Conservation (phyloP, 2,888 invertebrate species). For the Drosophila buzzatii region DNA sequence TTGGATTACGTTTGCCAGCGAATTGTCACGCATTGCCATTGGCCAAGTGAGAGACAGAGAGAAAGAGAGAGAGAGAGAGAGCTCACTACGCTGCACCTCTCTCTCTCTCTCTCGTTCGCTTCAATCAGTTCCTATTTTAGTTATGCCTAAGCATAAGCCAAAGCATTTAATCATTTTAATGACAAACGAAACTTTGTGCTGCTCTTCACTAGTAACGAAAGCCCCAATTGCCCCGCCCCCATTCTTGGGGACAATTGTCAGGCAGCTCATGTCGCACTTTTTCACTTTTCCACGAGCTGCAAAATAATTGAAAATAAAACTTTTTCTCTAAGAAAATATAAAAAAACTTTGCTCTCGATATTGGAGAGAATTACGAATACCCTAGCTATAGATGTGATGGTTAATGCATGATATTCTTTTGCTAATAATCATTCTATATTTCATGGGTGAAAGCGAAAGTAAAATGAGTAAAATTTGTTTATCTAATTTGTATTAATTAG, state of each 20-base stretch:
- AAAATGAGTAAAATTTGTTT: no score
- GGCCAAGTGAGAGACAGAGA: constrained; percentile 3
- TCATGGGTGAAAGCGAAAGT: no score
- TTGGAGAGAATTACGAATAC: background rate
- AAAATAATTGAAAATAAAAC: constrained; percentile 19
- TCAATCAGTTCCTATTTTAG: constrained; percentile 63
- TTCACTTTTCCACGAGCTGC: constrained; percentile 29
- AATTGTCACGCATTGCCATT: constrained; percentile 63
- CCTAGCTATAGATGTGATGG: background rate
- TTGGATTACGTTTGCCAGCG: constrained; percentile 74
- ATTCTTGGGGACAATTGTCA: constrained; percentile 58
- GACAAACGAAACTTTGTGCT: constrained; percentile 47
- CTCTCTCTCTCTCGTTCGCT: no score
- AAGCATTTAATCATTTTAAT: constrained; percentile 84
- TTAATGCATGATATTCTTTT: background rate
- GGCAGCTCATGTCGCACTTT: constrained; percentile 58
- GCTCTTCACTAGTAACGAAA: background rate
- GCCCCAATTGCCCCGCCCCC: background rate
- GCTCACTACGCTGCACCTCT: background rate
- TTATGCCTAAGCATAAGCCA: constrained; percentile 83
- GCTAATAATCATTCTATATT: background rate
- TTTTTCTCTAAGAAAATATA: background rate
- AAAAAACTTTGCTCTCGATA: background rate
- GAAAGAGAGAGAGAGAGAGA: background rate
- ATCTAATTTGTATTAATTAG: no score